Conservation (phyloP, 2,888 invertebrate species). For the Xestia rhomboidea region DNA sequence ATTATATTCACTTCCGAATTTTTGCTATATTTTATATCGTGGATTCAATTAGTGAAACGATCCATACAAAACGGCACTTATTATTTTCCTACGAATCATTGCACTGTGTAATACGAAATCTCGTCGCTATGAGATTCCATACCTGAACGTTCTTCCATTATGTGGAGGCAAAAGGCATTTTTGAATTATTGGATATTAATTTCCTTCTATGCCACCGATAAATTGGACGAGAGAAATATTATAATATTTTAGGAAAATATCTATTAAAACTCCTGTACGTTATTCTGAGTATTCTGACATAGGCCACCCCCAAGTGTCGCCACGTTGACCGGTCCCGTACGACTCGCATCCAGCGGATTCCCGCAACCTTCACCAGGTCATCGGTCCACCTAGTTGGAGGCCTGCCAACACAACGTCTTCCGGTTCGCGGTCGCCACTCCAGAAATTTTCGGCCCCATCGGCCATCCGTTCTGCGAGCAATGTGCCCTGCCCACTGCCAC, state of each 20-base stretch:
- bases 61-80: slow-evolving; percentile 57
- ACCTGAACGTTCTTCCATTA: slow-evolving; percentile 49
- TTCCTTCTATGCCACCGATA: slow-evolving; percentile 34
- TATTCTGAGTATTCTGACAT: neutral
- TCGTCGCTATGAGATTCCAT: slow-evolving; percentile 44
- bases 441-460: no score
- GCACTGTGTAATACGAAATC: slow-evolving; percentile 56
- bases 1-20: slow-evolving; percentile 11
- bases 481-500: no score
- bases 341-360: no score
- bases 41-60: slow-evolving; percentile 55
- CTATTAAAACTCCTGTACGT: neutral
- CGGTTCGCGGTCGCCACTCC: no score
- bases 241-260: slow-evolving; percentile 23
- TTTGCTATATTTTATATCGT: slow-evolving; percentile 5
- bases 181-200: slow-evolving; percentile 50
- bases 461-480: no score
- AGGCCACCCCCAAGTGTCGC: no score
- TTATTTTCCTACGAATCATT: slow-evolving; percentile 65
- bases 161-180: slow-evolving; percentile 47
- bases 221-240: slow-evolving; percentile 41
- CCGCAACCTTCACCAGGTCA: no score
- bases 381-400: no score
- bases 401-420: no score
- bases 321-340: no score